Conservation (phyloP, 2,888 invertebrate genomes). For the Lutraria lutraria region DNA sequence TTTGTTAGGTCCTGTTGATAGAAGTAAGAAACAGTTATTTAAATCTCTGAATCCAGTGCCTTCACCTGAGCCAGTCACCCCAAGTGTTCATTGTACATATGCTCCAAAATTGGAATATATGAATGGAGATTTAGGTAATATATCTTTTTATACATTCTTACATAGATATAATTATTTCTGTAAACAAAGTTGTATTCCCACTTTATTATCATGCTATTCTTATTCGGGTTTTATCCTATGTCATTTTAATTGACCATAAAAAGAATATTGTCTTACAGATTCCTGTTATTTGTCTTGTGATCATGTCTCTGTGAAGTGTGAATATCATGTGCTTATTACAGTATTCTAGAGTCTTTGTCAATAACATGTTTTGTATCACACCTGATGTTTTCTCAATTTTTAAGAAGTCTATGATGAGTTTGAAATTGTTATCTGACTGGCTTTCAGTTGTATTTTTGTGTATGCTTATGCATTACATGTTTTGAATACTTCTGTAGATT, state of each 20-base stretch:
- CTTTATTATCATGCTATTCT: too few species aligned
- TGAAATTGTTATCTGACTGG: too few species aligned
- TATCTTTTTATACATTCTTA: not conserved
- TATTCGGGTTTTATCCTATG: too few species aligned
- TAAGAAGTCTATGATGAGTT: too few species aligned
- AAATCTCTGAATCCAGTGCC: conserved; percentile 81
- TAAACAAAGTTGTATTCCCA: too few species aligned
- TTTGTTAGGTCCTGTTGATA: conserved; percentile 76
- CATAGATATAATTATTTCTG: too few species aligned
- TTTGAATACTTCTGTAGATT: too few species aligned
- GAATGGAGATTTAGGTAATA: conserved; percentile 56
- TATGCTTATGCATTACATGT: too few species aligned
- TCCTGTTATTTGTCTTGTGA: not conserved
- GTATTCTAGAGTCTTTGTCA: too few species aligned
- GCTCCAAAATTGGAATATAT: conserved; percentile 66
- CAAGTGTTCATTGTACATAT: conserved; percentile 81
- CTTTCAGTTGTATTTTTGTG: too few species aligned
- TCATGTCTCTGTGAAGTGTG: not conserved
- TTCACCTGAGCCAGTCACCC: conserved; percentile 82
- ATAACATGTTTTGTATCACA: too few species aligned
- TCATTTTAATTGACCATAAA: not conserved
- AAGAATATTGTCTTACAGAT: not conserved
- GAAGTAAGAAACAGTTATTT: conserved; percentile 80
- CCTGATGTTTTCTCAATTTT: too few species aligned
- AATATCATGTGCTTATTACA: not conserved